phyloP scores from a whole-genome alignment of 2,888 invertebrate genomes.

The Trileptium ribeirensis region DNA sequence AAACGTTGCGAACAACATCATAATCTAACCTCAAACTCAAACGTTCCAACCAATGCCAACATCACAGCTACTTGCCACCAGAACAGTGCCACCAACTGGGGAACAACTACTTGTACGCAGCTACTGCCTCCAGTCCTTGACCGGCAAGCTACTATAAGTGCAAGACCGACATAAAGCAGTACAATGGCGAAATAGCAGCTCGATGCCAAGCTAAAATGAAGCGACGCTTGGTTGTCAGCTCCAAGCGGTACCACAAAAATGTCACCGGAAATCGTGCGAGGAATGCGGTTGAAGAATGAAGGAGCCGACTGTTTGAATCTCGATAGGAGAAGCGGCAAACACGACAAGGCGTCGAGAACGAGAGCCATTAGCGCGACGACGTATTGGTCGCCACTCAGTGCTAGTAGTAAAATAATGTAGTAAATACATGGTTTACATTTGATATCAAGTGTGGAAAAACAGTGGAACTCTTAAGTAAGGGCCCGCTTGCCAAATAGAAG shows the following conservation, averaged over 20 bases:
- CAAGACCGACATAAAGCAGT: neutral
- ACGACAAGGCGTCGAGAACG: slow-evolving; percentile 7
- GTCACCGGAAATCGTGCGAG: neutral
- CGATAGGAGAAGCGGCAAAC: neutral
- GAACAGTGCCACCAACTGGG: slow-evolving; percentile 10
- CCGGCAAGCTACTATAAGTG: neutral
- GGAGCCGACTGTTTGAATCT: neutral
- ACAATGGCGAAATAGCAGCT: neutral
- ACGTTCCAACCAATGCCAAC: neutral
- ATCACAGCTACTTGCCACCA: slow-evolving; percentile 17
- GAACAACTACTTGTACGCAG: neutral
- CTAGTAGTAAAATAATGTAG: neutral
- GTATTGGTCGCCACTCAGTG: neutral
- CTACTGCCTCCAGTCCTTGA: neutral
- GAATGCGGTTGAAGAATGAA: neutral
- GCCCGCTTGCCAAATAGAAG: no score
- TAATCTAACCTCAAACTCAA: neutral
- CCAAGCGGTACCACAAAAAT: neutral
- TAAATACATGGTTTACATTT: no score
- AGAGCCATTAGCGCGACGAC: neutral
- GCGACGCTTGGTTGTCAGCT: neutral
- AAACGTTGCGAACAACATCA: no score
- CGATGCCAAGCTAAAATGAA: neutral
- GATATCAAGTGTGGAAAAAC: no score
- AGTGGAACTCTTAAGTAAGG: no score